Conservation (phyloP, 2,113 vertebrate species). For the Ceuthmochares aereus region DNA sequence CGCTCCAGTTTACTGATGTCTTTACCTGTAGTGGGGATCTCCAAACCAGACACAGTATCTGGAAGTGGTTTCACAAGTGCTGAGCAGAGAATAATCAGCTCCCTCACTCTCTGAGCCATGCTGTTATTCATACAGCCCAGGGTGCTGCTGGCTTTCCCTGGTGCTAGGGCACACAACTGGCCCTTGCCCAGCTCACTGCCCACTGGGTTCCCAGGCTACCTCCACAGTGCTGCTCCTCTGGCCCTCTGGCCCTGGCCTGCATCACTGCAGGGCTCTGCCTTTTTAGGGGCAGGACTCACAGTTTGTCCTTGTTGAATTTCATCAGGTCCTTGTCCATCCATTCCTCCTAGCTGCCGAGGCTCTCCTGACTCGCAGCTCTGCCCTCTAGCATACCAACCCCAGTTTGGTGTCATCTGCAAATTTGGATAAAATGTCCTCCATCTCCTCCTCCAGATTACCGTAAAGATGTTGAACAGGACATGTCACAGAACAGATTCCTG, state of each 20-base stretch:
- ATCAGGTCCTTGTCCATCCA: neutral
- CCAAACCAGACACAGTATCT: neutral
- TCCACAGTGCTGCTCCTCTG: neutral
- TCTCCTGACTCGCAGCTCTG: neutral
- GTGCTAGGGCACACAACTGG: neutral
- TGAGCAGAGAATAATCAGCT: neutral
- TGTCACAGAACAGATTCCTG: neutral
- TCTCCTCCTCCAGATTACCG: neutral
- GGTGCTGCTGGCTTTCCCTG: neutral
- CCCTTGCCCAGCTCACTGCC: neutral
- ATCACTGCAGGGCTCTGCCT: neutral
- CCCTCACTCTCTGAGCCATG: neutral
- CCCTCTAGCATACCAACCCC: neutral
- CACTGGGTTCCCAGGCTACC: accelerated
- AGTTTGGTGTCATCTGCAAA: neutral
- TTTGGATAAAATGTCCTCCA: neutral
- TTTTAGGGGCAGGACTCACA: neutral
- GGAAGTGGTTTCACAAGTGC: neutral
- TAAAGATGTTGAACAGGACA: neutral
- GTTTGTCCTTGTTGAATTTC: neutral
- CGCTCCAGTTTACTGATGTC: neutral
- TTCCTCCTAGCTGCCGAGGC: neutral
- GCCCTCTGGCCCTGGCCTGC: neutral
- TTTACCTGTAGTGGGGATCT: neutral
- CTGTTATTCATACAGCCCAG: neutral